Percentiles rank a stretch among this genome's conserved stretches.
phyloP scores from a whole-genome alignment of 1,140 invertebrate genomes.

The Frieseomelitta varia region DNA sequence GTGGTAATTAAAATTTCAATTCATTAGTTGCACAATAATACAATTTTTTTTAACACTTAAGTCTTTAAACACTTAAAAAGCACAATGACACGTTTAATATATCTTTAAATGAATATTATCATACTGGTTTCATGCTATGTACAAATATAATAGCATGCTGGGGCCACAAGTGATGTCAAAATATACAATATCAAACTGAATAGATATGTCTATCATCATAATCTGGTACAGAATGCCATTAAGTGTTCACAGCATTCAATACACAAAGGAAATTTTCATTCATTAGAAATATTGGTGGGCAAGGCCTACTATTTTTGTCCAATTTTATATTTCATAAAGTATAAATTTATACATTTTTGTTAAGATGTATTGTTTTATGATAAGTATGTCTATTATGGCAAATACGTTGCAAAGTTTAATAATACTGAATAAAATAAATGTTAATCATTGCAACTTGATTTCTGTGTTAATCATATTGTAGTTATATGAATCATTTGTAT shows the following conservation, averaged over 20 bases:
- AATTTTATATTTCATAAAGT: constrained; percentile 75
- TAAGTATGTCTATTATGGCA: constrained; percentile 70
- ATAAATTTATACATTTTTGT: constrained; percentile 73
- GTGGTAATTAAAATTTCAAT: constrained; percentile 45
- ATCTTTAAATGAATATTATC: constrained; percentile 48
- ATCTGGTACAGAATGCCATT: constrained; percentile 60
- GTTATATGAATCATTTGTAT: constrained; percentile 55
- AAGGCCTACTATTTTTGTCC: constrained; percentile 76
- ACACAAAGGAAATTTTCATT: constrained; percentile 63
- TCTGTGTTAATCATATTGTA: constrained; percentile 62
- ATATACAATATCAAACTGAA: constrained; percentile 62
- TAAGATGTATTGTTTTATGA: constrained; percentile 71
- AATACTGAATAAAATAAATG: constrained; percentile 70
- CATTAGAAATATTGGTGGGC: constrained; percentile 64
- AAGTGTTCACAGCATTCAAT: constrained; percentile 64
- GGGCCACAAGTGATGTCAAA: constrained; percentile 66
- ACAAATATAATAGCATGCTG: constrained; percentile 59
- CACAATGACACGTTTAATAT: constrained; percentile 58
- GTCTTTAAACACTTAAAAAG: constrained; percentile 57
- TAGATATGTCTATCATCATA: constrained; percentile 53
- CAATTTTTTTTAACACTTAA: constrained; percentile 56
- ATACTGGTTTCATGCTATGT: constrained; percentile 55
- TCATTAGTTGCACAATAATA: constrained; percentile 57
- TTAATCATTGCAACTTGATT: constrained; percentile 69
- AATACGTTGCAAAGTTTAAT: constrained; percentile 72